phyloP scores from a whole-genome alignment of 2,888 invertebrate species.

The Augiades crinisus region DNA sequence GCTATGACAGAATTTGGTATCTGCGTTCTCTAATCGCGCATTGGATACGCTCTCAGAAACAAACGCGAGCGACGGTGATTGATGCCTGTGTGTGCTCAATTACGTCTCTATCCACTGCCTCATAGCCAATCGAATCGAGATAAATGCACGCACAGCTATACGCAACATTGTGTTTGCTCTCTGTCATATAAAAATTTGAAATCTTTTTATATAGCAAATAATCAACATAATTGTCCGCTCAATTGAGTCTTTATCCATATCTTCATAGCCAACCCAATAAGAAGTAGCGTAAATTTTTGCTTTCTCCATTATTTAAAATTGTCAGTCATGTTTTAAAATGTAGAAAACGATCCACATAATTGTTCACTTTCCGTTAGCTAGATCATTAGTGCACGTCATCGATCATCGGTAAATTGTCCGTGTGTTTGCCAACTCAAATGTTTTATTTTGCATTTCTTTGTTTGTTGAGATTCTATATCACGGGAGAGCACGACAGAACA shows the following conservation, averaged over 20 bases:
- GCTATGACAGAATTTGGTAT: constrained; percentile 46
- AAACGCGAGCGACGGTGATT: constrained; percentile 55
- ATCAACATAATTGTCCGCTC: too few relatives aligned
- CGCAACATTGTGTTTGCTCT: constrained; percentile 37
- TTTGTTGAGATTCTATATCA: constrained; percentile 80
- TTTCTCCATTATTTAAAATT: constrained; percentile 38
- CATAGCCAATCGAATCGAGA: constrained; percentile 49
- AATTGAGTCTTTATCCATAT: too few relatives aligned
- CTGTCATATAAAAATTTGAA: constrained; percentile 35
- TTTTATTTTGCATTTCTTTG: constrained; percentile 74
- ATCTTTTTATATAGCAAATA: too few relatives aligned
- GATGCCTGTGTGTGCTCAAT: constrained; percentile 54
- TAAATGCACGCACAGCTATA: constrained; percentile 49
- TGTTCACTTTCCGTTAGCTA: constrained; percentile 26
- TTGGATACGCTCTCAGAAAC: constrained; percentile 55
- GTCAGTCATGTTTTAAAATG: constrained; percentile 36
- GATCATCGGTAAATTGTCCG: constrained; percentile 29
- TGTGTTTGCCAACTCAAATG: constrained; percentile 38
- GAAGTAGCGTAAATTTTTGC: too few relatives aligned
- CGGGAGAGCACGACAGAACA: constrained; percentile 78
- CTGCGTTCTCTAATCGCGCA: constrained; percentile 42
- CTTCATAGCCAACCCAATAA: too few relatives aligned
- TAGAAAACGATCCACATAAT: constrained; percentile 22
- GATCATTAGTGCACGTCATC: constrained; percentile 37
- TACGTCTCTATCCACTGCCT: constrained; percentile 45